Base-by-base conservation (phyloP, 64 coral and sea anemone genomes). In the Montipora capricornis region DNA sequence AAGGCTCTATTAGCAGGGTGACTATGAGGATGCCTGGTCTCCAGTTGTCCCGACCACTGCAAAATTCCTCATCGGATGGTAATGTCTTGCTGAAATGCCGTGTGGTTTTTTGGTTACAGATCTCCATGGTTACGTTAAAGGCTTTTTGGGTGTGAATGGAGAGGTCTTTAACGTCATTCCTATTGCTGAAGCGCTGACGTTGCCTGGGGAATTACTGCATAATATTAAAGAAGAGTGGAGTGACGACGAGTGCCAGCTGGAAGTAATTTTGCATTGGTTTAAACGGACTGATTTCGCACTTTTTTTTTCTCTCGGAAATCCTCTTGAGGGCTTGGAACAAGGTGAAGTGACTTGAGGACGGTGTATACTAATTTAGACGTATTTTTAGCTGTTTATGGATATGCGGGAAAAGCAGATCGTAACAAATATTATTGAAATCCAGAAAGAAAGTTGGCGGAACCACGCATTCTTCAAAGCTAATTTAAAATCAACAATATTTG, bases 221-320 rank as follows among this genome's bases (percentile, higher is more conserved):
- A 11, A 82, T 61, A 52, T 73, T 20, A 80, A 70, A 4, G 17
- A 77, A 2, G 11, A 14, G 26, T 59, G 79, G 78, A 22, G 82
- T 14, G 68, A n/a, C 14, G 89, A 91, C 4, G 79, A 71, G 2
- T n/a, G 81, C 44, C 89, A 91, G 44, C 66, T 91, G 49, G 62
- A 91, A 55, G 5, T 19, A 4, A 73, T 91, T 16, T 55, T 91
- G 51, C 14, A 15, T 9, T 29, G 6, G 29, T 2, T 14, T 48
- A 8, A 73, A 16, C 5, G 0, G 49, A 82, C 59, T 16, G 44
- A 29, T 29, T 29, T 29, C 29, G 29, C 0, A 29, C 29, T 1
- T 29, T 29, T 29, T 29, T 1, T 37, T 5, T 44, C 68, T 17
- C 68, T 91, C 44, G 82, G 52, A 57, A 81, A 82, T 53, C 20